Evolutionary conservation across 2,888 invertebrate species (phyloP).

Genomic region (Dysmachus trigonus): DNA sequence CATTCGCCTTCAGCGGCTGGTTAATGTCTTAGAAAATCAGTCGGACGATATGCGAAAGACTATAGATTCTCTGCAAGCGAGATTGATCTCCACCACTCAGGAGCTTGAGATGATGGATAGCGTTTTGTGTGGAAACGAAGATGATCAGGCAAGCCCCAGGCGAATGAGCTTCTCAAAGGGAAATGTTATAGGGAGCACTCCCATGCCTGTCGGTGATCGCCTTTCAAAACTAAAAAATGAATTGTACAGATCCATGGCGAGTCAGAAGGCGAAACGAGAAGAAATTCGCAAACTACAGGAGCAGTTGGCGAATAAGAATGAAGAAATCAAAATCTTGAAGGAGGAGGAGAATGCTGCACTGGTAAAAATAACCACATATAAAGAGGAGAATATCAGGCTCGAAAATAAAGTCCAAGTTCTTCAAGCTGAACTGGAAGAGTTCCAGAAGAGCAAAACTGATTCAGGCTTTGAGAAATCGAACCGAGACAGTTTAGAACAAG

Average conservation of each 20-base stretch:
- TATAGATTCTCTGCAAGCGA: conserved; percentile 57
- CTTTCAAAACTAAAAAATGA: conserved; percentile 65
- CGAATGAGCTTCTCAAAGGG: conserved; percentile 54
- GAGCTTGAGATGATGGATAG: conserved; percentile 62
- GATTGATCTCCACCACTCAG: conserved; percentile 58
- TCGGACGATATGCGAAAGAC: conserved; percentile 58
- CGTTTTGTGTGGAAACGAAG: conserved; percentile 58
- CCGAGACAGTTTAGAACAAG: conserved; percentile 41
- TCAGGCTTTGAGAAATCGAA: conserved; percentile 55
- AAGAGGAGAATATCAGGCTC: conserved; percentile 59
- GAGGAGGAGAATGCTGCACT: conserved; percentile 60
- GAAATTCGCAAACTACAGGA: conserved; percentile 66
- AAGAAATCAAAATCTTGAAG: conserved; percentile 57
- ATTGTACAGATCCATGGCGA: conserved; percentile 64
- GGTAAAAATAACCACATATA: conserved; percentile 56
- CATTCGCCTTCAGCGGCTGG: conserved; percentile 56
- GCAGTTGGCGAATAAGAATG: conserved; percentile 55
- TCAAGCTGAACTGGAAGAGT: conserved; percentile 61
- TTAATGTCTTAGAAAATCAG: conserved; percentile 58
- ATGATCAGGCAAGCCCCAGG: conserved; percentile 52
- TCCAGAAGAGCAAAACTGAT: conserved; percentile 61
- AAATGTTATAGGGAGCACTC: conserved; percentile 57
- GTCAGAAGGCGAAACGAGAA: conserved; percentile 65
- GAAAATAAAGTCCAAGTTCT: conserved; percentile 58
- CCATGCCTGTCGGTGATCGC: conserved; percentile 60